Base-by-base conservation (phyloP, 2,797 vertebrate species). In the Hoplostethus atlanticus region DNA sequence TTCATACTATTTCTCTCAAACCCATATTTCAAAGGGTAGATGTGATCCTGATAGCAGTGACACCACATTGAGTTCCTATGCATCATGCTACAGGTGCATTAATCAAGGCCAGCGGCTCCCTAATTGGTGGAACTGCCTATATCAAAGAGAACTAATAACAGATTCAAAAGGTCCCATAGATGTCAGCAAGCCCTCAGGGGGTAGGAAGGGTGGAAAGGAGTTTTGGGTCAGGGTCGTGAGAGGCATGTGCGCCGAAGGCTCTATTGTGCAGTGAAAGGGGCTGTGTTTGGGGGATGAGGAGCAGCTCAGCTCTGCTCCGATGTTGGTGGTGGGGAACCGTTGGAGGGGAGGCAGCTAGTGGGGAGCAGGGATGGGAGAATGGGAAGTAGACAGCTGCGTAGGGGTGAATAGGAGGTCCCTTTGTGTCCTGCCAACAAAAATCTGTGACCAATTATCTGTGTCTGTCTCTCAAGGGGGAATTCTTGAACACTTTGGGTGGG, bases 381-480 rank as follows among this genome's bases (percentile, higher is more conserved):
- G 83, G 88, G 89, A 93, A 89, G 83, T 71, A 91, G 90, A 93
- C 94, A 94, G 93, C 94, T 95, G 94, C 85, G 53, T 77, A 71
- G 72, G 85, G 89, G 83, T 93, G 92, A 94, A 95, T 94, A 95
- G 92, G 92, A 92, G 91, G 90, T 93, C 86, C 88, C 89, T 94
- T 95, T 95, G 94, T 95, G 89, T 92, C 87, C 89, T 86, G 86
- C 91, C 88, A 92, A 89, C 87, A 94, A 84, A 94, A 95, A 95
- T 94, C 92, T 96, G 95, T 91, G 92, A 94, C 93, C 93, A 94
- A 95, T 96, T 95, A 95, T 95, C 90, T 93, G 80, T 91, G 92
- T 93, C 93, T 92, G 90, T 93, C 84, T 92, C 86, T 90, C 84
- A 91, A 91, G 84, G 89, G 79, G 90, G 75, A 91, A 89, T 92